A percentile compares a stretch with the other conserved stretches of the same genome.
Conservation (phyloP, 2,888 invertebrate genomes). For the Rhaphigaster nebulosa region DNA sequence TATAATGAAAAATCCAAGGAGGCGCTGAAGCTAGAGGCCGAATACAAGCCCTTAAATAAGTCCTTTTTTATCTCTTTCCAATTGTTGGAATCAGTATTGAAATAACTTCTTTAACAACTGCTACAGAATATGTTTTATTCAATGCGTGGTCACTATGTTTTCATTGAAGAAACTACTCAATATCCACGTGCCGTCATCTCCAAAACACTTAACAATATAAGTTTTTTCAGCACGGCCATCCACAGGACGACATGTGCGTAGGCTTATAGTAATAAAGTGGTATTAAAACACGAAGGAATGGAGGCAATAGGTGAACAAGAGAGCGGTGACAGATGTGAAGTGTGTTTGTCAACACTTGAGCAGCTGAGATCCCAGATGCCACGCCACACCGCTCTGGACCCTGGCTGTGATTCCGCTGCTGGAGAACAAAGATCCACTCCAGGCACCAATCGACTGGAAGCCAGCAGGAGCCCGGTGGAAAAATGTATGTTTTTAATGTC, state of each 20-base stretch:
- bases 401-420: conserved; percentile 36
- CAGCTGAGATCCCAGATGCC: conserved; percentile 50
- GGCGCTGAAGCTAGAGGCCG: too few species aligned
- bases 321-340: conserved; percentile 52
- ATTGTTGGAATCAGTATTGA: too few species aligned
- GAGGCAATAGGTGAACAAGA: conserved; percentile 47
- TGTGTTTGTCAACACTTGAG: conserved; percentile 54
- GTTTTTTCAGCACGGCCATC: background rate
- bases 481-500: conserved; percentile 45
- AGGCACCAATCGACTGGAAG: background rate
- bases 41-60: too few species aligned
- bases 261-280: conserved; percentile 42
- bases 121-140: too few species aligned
- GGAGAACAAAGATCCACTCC: conserved; percentile 52
- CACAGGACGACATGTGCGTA: background rate
- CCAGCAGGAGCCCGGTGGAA: background rate
- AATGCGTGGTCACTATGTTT: too few species aligned
- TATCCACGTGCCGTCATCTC: background rate
- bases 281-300: conserved; percentile 36
- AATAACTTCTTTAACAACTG: too few species aligned
- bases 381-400: background rate
- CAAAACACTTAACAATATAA: background rate
- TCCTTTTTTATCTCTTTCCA: too few species aligned
- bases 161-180: too few species aligned
- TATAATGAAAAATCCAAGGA: too few species aligned